phyloP scores from a whole-genome alignment of 2,888 invertebrate species.

The Notodonta dromedarius region DNA sequence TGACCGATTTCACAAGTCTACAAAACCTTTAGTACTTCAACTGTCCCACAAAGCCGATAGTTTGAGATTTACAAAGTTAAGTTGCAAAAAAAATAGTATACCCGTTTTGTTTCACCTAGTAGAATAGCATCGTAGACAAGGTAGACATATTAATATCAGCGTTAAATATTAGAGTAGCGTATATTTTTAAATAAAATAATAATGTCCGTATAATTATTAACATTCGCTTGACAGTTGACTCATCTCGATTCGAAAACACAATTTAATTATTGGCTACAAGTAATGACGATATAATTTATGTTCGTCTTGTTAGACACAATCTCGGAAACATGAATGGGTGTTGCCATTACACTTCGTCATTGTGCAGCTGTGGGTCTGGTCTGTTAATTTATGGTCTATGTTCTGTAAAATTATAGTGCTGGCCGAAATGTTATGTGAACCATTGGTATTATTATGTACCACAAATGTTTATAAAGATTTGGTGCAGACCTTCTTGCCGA shows the following conservation, averaged over 20 bases:
- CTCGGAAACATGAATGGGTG: slow-evolving; percentile 29
- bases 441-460: background rate
- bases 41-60: too few relatives aligned
- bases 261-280: slow-evolving; percentile 25
- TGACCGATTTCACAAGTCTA: too few relatives aligned
- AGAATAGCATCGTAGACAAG: too few relatives aligned
- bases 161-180: too few relatives aligned
- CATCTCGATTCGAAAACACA: background rate
- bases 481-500: too few relatives aligned
- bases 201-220: too few relatives aligned
- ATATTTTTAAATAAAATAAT: background rate
- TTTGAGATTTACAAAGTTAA: too few relatives aligned
- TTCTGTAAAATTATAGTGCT: slow-evolving; percentile 30
- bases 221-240: too few relatives aligned
- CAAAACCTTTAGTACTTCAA: too few relatives aligned
- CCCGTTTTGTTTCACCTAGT: too few relatives aligned
- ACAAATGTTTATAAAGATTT: background rate
- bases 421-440: slow-evolving; percentile 5
- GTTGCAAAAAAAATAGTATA: too few relatives aligned
- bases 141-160: too few relatives aligned
- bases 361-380: slow-evolving; percentile 22
- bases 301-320: slow-evolving; percentile 34
- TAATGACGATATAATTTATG: slow-evolving; percentile 29
- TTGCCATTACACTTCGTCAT: slow-evolving; percentile 30
- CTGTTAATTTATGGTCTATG: slow-evolving; percentile 24